Evolutionary conservation across 2,113 vertebrate genomes (phyloP), one percentile per base, ranked within the genome.

Genomic region (Pituophis catenifer): DNA sequence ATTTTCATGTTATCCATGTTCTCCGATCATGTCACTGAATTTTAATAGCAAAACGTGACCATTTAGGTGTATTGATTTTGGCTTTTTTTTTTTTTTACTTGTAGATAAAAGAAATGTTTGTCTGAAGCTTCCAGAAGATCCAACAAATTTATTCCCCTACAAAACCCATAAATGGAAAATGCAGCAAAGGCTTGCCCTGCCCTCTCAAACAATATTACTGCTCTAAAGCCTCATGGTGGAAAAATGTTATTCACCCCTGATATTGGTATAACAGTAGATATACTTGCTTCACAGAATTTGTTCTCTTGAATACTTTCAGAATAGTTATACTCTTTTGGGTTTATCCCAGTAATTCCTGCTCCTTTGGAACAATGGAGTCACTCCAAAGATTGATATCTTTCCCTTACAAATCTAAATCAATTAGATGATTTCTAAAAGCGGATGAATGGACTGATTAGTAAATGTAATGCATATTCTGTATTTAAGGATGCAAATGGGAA

Each of bases 371-470:
- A 9, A 33, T 0, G 23, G 23, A 88, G 57, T 94, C 90, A 94
- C 58, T 87, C 55, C 1, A 62, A 88, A 90, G 88, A 95, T 53
- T 8, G 52, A 95, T 93, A 44, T 15, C 59, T 94, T 88, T 19
- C 5, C n/a, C 19, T 44, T 29, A 12, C 2, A 0, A 38, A 54
- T 92, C 86, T 95, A 91, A 94, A 95, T 75, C 48, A 94, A 95
- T 91, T 90, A 1, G 88, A 94, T 89, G 87, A 58, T 85, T 95
- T 96, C 85, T 55, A 7, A 17, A 87, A 50, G 90, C 96, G 90
- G 93, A 94, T 94, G 94, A 94, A 96, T 94, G 81, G 65, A 93
- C 70, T 92, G 92, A 95, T 95, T 97, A 96, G 89, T 94, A 94
- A 96, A 70, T 50, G 88, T 11, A 93, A 92, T 58, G 65, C 55